Base-by-base conservation (phyloP, 2,888 invertebrate genomes). In the Notodonta dromedarius region DNA sequence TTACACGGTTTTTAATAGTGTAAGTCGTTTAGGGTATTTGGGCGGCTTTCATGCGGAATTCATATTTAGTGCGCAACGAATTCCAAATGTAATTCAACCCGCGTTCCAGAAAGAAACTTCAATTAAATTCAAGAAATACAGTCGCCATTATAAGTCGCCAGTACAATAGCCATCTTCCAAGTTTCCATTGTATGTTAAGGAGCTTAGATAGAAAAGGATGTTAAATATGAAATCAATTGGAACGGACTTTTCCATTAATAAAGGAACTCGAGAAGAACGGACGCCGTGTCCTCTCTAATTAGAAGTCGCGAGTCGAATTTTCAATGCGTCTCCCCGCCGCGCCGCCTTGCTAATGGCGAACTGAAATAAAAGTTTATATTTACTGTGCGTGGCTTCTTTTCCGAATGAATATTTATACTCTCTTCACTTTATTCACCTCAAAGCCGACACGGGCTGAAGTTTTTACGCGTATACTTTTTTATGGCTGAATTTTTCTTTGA, bases 311-410 rank as follows among this genome's bases (percentile, higher is more conserved):
- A 87, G 83, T 88, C 86, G 91, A 92, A 92, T 93, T 91, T 90
- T 86, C 89, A 91, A 91, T 91, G 88, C 85, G 83, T 85, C 85
- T 80, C 83, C 75, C 79, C 75, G 6, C 39, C 52, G 44, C 44
- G 77, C 76, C 80, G 80, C 73, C 80, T 79, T 78, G 79, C 85
- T 88, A 88, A 90, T 87, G 87, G 89, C 77, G 80, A 82, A 85
- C 85, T 86, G 85, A 87, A 91, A 91, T 90, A 91, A 91, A 92
- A 93, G 90, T 92, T 92, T 91, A 87, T 92, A 90, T 91, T 92
- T 91, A 89, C 88, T 85, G 90, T 90, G 89, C 90, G 89, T 90
- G 83, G 84, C 76, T 82, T 83, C 84, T 83, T 80, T 82, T 81
- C 74, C 72, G 77, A 87, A 92, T 93, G 89, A 92, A 91, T 92